These are phyloP conservation scores for Colossoma macropomum DNA, from an alignment of 2,113 vertebrate species.

Conservation along the genomic window DNA sequence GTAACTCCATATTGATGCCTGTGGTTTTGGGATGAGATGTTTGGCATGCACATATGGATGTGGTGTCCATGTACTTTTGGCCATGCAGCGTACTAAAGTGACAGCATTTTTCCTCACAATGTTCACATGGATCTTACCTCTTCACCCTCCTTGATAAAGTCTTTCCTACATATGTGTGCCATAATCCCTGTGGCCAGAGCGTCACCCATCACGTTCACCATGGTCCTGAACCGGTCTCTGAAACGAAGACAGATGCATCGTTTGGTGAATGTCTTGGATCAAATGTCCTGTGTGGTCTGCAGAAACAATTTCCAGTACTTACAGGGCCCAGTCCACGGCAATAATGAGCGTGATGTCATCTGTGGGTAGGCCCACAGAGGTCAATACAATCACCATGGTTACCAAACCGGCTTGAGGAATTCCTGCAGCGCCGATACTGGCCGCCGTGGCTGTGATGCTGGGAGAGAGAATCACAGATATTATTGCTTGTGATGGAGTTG, in stretches of 20 bases:
- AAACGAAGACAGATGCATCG: constrained; percentile 23
- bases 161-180: constrained; percentile 96
- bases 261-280: background rate
- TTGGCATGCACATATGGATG: too few species aligned
- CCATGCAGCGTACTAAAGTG: too few species aligned
- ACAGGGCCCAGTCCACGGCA: constrained; percentile 97
- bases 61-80: too few species aligned
- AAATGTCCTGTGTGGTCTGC: background rate
- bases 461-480: background rate
- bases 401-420: constrained; percentile 97
- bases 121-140: constrained; percentile 78
- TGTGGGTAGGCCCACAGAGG: constrained; percentile 94
- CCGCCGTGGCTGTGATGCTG: constrained; percentile 97
- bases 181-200: constrained; percentile 95
- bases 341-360: constrained; percentile 97
- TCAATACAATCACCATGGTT: constrained; percentile 98
- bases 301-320: constrained; percentile 71
- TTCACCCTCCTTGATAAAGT: constrained; percentile 88
- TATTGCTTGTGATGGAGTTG: background rate
- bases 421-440: constrained; percentile 96
- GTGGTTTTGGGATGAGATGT: too few species aligned
- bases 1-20: too few species aligned
- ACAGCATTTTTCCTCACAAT: too few species aligned
- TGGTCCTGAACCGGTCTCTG: constrained; percentile 97
- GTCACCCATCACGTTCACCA: constrained; percentile 97